Evolutionary conservation across 1,140 invertebrate genomes (phyloP).

Genomic region (Drosophila mayri): DNA sequence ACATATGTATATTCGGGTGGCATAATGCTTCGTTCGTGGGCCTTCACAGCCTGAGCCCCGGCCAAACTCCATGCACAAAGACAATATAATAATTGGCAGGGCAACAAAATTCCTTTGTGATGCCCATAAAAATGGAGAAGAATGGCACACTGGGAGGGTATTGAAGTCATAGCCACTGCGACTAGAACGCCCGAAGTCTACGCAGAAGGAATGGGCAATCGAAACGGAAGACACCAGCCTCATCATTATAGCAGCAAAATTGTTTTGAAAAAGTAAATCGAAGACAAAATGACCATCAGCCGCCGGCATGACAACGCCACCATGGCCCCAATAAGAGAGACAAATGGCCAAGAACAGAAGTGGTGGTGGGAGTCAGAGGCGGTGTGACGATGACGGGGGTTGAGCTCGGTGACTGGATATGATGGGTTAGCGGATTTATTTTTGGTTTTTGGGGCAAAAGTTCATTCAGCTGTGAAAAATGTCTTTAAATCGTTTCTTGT

Average conservation of each 20-base stretch:
- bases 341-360: slow-evolving; percentile 45
- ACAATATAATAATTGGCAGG: slow-evolving; percentile 70
- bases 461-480: slow-evolving; percentile 69
- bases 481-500: slow-evolving; percentile 58
- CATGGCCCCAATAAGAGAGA: slow-evolving; percentile 58
- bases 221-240: slow-evolving; percentile 53
- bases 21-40: slow-evolving; percentile 32
- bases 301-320: slow-evolving; percentile 54
- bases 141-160: slow-evolving; percentile 23
- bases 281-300: slow-evolving; percentile 70
- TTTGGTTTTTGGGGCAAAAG: slow-evolving; percentile 69
- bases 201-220: slow-evolving; percentile 35
- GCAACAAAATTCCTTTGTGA: slow-evolving; percentile 57
- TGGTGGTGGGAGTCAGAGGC: neutral
- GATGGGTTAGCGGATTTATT: slow-evolving; percentile 69
- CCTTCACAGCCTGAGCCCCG: neutral
- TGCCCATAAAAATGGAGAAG: slow-evolving; percentile 53
- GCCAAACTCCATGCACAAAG: slow-evolving; percentile 28
- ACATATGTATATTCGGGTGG: slow-evolving; percentile 48
- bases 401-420: slow-evolving; percentile 8
- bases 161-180: neutral
- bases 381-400: neutral
- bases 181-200: neutral
- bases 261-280: slow-evolving; percentile 76
- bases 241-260: slow-evolving; percentile 70